Evolutionary conservation across 37 sponge, comb jelly and placozoan species (phyloP).

Genomic region (Eunapius fragilis): DNA sequence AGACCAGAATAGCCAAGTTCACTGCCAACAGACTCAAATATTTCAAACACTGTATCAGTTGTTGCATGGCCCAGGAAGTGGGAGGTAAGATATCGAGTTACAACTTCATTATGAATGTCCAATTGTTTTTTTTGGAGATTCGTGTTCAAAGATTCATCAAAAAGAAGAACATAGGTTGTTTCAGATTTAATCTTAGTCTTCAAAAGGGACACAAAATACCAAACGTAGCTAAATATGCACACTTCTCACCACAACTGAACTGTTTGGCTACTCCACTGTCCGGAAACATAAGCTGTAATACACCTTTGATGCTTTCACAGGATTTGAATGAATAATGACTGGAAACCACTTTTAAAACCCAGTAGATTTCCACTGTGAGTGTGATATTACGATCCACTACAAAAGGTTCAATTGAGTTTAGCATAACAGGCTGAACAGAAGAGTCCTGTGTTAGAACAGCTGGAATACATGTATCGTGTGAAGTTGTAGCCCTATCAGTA

Average conservation of each 20-base stretch:
- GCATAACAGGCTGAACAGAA: background rate
- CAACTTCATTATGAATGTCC: background rate
- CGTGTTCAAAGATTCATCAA: background rate
- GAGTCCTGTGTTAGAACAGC: background rate
- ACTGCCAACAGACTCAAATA: background rate
- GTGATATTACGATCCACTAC: background rate
- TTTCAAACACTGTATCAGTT: background rate
- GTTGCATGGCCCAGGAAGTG: background rate
- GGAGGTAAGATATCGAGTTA: background rate
- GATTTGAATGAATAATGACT: background rate
- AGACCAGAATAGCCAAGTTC: background rate
- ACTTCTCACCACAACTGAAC: background rate
- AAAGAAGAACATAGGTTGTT: background rate
- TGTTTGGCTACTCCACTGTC: background rate
- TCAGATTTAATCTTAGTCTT: background rate
- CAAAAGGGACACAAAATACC: background rate
- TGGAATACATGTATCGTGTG: background rate
- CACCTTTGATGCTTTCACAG: background rate
- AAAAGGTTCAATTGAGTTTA: background rate
- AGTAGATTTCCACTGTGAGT: background rate
- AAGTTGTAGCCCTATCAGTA: background rate
- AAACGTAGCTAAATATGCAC: background rate
- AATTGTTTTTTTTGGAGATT: background rate
- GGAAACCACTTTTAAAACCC: background rate
- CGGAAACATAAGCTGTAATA: background rate